Base-by-base conservation (phyloP, 2,888 invertebrate species). In the Caenorhabditis macrosperma region DNA sequence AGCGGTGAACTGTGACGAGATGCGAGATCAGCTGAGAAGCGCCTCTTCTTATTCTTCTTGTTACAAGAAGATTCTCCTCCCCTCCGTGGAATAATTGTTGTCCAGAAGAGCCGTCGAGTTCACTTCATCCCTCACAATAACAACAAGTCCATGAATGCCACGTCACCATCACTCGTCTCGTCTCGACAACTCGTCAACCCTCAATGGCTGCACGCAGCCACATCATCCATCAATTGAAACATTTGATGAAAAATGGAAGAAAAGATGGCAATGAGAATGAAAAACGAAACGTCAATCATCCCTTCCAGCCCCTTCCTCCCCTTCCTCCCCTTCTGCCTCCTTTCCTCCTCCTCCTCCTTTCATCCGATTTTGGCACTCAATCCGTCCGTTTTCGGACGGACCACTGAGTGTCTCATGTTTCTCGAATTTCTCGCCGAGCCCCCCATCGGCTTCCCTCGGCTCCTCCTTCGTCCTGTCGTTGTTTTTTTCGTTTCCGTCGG, bases 291-390 rank as follows among this genome's bases (percentile, higher is more conserved):
- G 71, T 71, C 71, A 71, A 71, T 71, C 71, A 71, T 71, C 71
- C n/a, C 61, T 71, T 68, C 50, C 68, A 57, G 68, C 33, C 68
- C 48, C 59, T 50, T 41, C 48, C 59, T 26, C 59, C 59, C 57
- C 48, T 59, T 28, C 59, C 50, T 20, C 30, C 46, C 30, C 41
- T 24, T 20, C n/a, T 48, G 24, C 30, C 54, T 52, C 30, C 20
- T 17, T 61, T 61, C 26, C 20, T 59, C 26, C 48, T 68, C n/a
- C 35, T 26, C 22, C 59, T 28, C 50, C 59, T 60, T 52, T 69
- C 69, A 72, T 63, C 72, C 72, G 72, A 72, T 72, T 72, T 72
- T 72, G 63, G 72, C 72, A 72, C 72, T 72, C 72, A 48, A 72
- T 72, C 64, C 72, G 63, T 71, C 71, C 63, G 71, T 71, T 71